Conservation (phyloP, 30 jellyfish, hydroid and myxozoan species). For the Sanderia malayensis region DNA sequence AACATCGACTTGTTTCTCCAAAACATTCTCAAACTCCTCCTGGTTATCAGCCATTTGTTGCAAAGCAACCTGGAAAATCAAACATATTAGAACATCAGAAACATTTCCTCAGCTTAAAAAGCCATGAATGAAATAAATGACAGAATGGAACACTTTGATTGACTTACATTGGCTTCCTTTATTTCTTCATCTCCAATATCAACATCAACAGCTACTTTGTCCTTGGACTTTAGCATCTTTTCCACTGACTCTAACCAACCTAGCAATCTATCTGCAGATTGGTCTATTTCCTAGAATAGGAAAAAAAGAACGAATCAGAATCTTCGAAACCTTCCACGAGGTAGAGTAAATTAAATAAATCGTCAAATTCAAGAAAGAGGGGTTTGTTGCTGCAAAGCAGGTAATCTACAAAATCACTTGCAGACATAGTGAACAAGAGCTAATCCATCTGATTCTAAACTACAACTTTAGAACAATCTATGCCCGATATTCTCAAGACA, state of each 20-base stretch:
- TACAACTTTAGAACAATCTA: too few relatives aligned
- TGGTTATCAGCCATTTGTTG: conserved; percentile 44
- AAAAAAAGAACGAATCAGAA: too few relatives aligned
- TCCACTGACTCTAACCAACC: conserved; percentile 54
- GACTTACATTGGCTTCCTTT: conserved; percentile 44
- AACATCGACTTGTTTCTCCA: conserved; percentile 46
- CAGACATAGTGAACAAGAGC: too few relatives aligned
- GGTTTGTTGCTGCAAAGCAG: too few relatives aligned
- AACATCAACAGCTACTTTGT: conserved; percentile 56
- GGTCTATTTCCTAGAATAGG: conserved; percentile 44
- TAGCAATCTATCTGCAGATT: conserved; percentile 52
- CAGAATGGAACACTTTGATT: too few relatives aligned
- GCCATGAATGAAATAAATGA: too few relatives aligned
- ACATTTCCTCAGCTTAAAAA: background rate
- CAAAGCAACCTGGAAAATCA: conserved; percentile 32
- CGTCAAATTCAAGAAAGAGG: too few relatives aligned
- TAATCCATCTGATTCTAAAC: too few relatives aligned
- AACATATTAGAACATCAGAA: background rate
- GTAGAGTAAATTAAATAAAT: too few relatives aligned
- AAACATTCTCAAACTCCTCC: conserved; percentile 40
- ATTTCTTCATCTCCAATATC: conserved; percentile 60
- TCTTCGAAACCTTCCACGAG: too few relatives aligned
- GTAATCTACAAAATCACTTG: too few relatives aligned
- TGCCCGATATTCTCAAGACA: too few relatives aligned
- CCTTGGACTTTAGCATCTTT: conserved; percentile 56